Base-by-base conservation (phyloP, 2,797 vertebrate genomes). In the Alectoris magna region DNA sequence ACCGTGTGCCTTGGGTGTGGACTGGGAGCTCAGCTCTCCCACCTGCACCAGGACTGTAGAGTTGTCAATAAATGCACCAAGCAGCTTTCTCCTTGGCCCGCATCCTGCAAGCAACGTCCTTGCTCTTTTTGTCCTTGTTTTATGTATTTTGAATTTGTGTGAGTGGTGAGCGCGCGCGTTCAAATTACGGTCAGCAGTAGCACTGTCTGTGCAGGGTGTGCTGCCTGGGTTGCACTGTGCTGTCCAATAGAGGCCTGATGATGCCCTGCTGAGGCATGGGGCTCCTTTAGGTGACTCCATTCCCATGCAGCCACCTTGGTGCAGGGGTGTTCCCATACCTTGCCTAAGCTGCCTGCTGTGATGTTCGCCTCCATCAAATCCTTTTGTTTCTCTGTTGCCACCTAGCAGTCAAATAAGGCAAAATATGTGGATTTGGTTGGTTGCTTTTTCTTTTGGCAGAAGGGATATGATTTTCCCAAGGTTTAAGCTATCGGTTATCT, bases 401-500 rank as follows among this genome's bases (percentile, higher is more conserved):
- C 17, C 38, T 24, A 60, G 77, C 59, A 48, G 44, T 15, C 1
- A 2, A 43, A 9, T 60, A 29, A 62, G 43, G 69, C 72, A 43
- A 43, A 72, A 49, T 24, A 46, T 46, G 31, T 74, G 68, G 31
- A 31, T 26, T 51, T 51, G 51, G 51, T 1, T 23, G 48, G 22
- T 29, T 24, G 14, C 29, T 27, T 15, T 27, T 10, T 31, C 14
- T 22, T 34, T 58, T 58, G 10, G 56, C 22, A 59, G 22, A 59
- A 43, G 36, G 34, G 76, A 76, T 16, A 3, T 23, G 56, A 10
- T 77, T 94, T 83, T 94, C 59, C 77, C 71, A 81, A 78, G 24
- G 58, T 56, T 76, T 73, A 31, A 84, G 48, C 34, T 67, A 6
- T 31, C 49, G 88, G 90, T 90, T 89, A 95, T 88, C 24, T 10